Conservation (phyloP, 1,140 invertebrate genomes). For the Trichonephila inaurata region DNA sequence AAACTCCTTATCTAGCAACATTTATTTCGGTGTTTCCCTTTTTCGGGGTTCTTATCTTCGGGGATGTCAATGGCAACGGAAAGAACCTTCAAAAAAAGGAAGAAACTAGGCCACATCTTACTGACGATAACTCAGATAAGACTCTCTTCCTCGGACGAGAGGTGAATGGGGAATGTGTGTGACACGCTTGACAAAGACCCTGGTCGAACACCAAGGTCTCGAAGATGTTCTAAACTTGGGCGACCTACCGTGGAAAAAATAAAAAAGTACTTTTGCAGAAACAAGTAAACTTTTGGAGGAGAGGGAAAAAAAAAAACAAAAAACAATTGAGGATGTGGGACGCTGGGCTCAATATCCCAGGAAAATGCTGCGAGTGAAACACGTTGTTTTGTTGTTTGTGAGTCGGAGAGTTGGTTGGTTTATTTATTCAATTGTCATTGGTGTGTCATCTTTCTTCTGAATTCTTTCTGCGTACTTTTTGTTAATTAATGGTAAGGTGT, state of each 20-base stretch:
- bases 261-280: background rate
- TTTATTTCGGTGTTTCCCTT: constrained; percentile 17
- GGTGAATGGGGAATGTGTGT: background rate
- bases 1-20: background rate
- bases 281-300: background rate
- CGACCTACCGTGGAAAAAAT: background rate
- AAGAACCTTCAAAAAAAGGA: constrained; percentile 14
- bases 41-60: background rate
- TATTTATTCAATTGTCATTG: background rate
- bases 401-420: background rate
- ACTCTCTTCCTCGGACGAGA: background rate
- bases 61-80: constrained; percentile 20
- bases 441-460: background rate
- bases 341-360: constrained; percentile 14
- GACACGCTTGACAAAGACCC: constrained; percentile 34
- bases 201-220: background rate
- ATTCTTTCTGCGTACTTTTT: background rate
- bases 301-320: too few species aligned
- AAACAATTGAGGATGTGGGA: background rate
- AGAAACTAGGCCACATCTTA: constrained; percentile 23
- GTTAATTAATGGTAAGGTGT: background rate
- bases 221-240: constrained; percentile 5
- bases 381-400: background rate
- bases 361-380: constrained; percentile 18
- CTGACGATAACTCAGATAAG: background rate